Evolutionary conservation across 2,113 vertebrate genomes (phyloP).

Genomic region (Furnarius figulus): DNA sequence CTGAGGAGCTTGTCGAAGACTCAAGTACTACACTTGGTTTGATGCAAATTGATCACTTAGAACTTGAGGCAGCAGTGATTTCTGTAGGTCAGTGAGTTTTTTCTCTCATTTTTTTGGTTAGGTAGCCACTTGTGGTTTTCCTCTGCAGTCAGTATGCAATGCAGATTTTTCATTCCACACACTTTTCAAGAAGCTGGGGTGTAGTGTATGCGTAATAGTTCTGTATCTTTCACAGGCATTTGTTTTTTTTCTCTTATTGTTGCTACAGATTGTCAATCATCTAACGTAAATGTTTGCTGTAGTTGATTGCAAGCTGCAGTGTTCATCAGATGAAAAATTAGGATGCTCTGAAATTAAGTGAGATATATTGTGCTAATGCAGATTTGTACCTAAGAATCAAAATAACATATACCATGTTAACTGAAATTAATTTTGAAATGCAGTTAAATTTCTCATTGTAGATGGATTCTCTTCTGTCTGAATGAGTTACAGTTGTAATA

Average conservation of each 20-base stretch:
- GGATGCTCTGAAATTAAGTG: background rate
- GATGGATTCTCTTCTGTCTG: background rate
- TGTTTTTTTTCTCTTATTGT: conserved; percentile 44
- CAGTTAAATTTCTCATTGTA: background rate
- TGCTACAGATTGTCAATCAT: conserved; percentile 38
- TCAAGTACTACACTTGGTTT: fast-evolving
- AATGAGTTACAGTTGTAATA: background rate
- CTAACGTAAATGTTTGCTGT: conserved; percentile 22
- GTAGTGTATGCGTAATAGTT: background rate
- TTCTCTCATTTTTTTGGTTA: background rate
- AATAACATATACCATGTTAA: background rate
- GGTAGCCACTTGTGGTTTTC: background rate
- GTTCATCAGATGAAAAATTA: background rate
- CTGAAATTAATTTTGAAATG: background rate
- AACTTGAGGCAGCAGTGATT: background rate
- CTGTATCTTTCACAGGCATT: background rate
- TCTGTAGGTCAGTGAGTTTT: background rate
- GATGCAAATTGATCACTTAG: background rate
- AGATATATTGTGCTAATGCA: background rate
- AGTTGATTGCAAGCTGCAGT: background rate
- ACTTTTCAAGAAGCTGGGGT: conserved; percentile 24
- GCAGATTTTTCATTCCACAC: background rate
- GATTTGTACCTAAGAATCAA: background rate
- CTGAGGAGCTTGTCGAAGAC: background rate
- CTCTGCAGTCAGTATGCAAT: conserved; percentile 12